Base-by-base conservation (phyloP, 2,888 invertebrate species). In the Tinea semifulvella region DNA sequence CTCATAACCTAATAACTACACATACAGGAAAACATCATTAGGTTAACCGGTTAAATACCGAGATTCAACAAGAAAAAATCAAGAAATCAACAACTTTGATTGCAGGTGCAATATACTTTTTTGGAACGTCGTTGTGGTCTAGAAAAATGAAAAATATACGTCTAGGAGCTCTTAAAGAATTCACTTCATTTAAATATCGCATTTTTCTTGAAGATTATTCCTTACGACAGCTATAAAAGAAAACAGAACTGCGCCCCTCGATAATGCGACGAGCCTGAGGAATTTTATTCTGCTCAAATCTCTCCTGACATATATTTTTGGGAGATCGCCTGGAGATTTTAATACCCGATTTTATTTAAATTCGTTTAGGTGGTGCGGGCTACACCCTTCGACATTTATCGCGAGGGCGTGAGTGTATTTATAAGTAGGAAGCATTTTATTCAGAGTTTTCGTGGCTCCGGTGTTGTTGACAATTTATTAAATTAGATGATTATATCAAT, bases 181-280 rank as follows among this genome's bases (percentile, higher is more conserved):
- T 76, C 63, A 62, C 74, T 75, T 80, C 76, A 80, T 80, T 80
- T 80, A 77, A 81, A 79, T 79, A 81, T 80, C 73, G 72, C 79
- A 79, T 81, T 81, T 80, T 81, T 81, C 76, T 72, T 68, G 68
- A 77, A 80, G 81, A 81, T 81, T 81, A 81, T 81, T 77, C 75
- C 72, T 75, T 73, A 77, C 76, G 79, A 76, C 77, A 76, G 75
- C 77, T 68, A 79, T 81, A 80, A 82, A 82, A 75, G 76, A 77
- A 80, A 77, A 79, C 77, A 79, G 76, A 62, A 69, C 56, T 14
- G 68, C 69, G 65, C 74, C 77, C 76, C 70, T 69, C 70, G 74
- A 75, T 79, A 79, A 77, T 72, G 72, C 75, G 76, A 71, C 72
- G 74, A 67, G 71, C 63, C 64, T 62, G 61, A 75, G 74, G 80